These are phyloP conservation scores for Strigamia transsilvanica DNA, from an alignment of 2,888 invertebrate genomes.

Conservation along the genomic window DNA sequence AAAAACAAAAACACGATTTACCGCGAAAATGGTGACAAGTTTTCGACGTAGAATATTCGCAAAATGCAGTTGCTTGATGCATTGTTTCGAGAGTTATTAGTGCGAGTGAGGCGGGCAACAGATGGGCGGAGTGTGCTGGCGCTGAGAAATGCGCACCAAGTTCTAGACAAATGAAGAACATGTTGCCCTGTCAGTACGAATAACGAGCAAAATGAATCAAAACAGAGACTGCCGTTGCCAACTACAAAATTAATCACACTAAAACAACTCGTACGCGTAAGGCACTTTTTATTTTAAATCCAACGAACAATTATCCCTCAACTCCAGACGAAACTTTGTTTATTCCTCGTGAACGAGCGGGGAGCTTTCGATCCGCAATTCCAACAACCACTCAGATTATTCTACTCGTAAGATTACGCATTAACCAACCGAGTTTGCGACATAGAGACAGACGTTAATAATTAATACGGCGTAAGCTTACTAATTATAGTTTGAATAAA, in stretches of 20 bases:
- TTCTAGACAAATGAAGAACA: constrained; percentile 35
- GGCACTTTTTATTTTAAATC: neutral
- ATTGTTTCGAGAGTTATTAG: neutral
- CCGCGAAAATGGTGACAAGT: too few relatives aligned
- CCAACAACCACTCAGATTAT: too few relatives aligned
- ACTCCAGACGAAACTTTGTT: too few relatives aligned
- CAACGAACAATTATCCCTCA: too few relatives aligned
- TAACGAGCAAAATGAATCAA: constrained; percentile 36
- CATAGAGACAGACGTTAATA: too few relatives aligned
- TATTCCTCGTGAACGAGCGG: too few relatives aligned
- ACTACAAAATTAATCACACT: neutral
- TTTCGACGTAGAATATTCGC: neutral
- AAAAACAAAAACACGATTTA: neutral
- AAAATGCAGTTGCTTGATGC: too few relatives aligned
- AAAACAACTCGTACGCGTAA: neutral
- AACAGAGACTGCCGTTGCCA: constrained; percentile 5
- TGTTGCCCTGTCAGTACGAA: constrained; percentile 24
- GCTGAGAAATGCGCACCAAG: neutral
- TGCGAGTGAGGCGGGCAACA: neutral
- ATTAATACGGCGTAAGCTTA: too few relatives aligned
- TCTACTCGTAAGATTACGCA: too few relatives aligned
- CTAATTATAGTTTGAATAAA: too few relatives aligned
- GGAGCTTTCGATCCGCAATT: too few relatives aligned
- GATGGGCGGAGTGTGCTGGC: neutral
- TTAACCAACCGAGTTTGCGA: too few relatives aligned